Evolutionary conservation across 2,797 vertebrate species (phyloP).

Genomic region (Peromyscus nudipes): DNA sequence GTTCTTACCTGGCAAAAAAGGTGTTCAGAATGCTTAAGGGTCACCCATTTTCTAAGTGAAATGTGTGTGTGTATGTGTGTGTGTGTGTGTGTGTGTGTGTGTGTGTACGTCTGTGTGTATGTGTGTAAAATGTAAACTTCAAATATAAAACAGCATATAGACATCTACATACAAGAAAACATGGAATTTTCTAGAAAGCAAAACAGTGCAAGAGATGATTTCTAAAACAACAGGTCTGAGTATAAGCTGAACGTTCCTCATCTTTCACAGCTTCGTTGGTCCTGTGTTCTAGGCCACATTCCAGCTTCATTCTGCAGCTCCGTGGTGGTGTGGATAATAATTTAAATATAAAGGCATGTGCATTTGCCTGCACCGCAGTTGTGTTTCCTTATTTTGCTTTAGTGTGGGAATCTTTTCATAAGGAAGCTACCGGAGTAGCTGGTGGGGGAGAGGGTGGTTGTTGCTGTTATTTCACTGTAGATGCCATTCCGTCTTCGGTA

Average conservation of each 20-base stretch:
- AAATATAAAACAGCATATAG: conserved; percentile 63
- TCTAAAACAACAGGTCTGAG: conserved; percentile 81
- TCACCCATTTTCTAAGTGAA: conserved; percentile 56
- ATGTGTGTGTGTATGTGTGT: neutral
- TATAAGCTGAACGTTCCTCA: conserved; percentile 63
- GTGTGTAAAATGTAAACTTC: conserved; percentile 75
- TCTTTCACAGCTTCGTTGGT: conserved; percentile 81
- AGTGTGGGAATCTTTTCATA: conserved; percentile 78
- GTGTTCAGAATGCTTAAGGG: conserved; percentile 38
- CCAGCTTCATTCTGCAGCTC: conserved; percentile 80
- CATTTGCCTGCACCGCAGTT: conserved; percentile 78
- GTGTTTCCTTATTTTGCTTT: conserved; percentile 80
- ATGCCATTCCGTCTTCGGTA: conserved; percentile 82
- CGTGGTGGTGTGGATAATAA: conserved; percentile 85
- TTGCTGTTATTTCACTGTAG: conserved; percentile 51
- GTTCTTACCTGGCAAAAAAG: conserved; percentile 61
- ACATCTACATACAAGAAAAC: conserved; percentile 70
- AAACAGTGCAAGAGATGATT: conserved; percentile 82
- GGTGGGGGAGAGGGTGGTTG: neutral
- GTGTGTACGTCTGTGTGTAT: conserved; percentile 49
- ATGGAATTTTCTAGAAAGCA: conserved; percentile 76
- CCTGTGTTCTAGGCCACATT: conserved; percentile 83
- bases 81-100: neutral
- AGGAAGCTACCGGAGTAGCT: conserved; percentile 71
- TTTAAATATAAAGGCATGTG: conserved; percentile 82